Evolutionary conservation across 92 coral and sea anemone species (phyloP).

Genomic region (Galaxea fascicularis): DNA sequence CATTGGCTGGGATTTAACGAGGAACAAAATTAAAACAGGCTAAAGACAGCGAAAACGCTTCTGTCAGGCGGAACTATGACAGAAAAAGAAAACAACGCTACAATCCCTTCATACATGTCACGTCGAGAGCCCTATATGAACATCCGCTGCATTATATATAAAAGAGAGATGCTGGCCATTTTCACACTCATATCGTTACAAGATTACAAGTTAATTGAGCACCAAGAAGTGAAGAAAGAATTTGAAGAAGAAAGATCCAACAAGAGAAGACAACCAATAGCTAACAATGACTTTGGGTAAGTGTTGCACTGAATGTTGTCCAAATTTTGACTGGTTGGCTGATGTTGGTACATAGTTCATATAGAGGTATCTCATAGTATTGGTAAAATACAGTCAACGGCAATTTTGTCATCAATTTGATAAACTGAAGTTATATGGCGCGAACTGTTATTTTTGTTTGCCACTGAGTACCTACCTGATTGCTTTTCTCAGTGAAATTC

Average conservation of each 20-base stretch:
- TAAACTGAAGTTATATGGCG: too few relatives aligned
- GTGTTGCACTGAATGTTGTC: neutral
- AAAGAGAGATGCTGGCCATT: neutral
- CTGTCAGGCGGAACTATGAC: slow-evolving; percentile 23
- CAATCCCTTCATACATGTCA: neutral
- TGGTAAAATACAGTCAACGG: too few relatives aligned
- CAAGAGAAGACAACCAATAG: neutral
- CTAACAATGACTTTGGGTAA: slow-evolving; percentile 27
- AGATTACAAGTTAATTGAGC: neutral
- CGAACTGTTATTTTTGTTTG: too few relatives aligned
- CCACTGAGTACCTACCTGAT: too few relatives aligned
- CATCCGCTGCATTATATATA: slow-evolving; percentile 39
- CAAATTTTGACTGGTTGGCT: neutral
- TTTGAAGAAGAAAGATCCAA: neutral
- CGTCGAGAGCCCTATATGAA: neutral
- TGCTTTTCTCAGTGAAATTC: too few relatives aligned
- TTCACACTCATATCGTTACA: neutral
- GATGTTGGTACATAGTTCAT: neutral
- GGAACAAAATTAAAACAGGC: neutral
- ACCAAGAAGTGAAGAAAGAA: neutral
- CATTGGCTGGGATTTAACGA: neutral
- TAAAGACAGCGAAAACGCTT: neutral
- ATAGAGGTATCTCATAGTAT: neutral
- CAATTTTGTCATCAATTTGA: too few relatives aligned
- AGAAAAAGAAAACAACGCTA: neutral